A percentile compares a stretch with the other conserved stretches of the same genome.
These are phyloP conservation scores for Oncorhynchus tshawytscha DNA, from an alignment of 2,113 vertebrate species.

Conservation along the genomic window DNA sequence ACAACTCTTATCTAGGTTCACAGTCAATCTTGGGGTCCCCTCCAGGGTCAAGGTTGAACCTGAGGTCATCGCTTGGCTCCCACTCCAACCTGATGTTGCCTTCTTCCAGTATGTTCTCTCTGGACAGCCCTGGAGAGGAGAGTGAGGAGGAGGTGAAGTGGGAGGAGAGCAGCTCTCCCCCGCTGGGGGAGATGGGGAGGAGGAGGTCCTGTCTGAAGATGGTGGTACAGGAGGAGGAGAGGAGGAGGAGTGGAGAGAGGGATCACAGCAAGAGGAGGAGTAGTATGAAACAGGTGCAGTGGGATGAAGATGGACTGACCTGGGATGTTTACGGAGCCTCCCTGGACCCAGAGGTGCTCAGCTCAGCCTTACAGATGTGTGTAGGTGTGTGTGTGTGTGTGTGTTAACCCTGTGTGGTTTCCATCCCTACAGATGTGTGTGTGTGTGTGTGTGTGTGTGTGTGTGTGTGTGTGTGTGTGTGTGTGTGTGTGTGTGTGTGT, in stretches of 20 bases:
- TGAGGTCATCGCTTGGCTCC: constrained; percentile 56
- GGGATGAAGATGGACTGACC: constrained; percentile 94
- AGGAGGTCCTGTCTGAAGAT: constrained; percentile 60
- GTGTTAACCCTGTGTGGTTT: no score
- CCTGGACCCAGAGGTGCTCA: constrained; percentile 86
- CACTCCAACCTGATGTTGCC: constrained; percentile 74
- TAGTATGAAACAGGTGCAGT: constrained; percentile 87
- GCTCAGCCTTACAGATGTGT: constrained; percentile 75
- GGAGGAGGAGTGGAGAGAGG: background rate
- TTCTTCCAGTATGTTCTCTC: constrained; percentile 76
- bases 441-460: no score
- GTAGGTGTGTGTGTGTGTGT: no score
- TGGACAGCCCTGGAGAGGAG: constrained; percentile 63
- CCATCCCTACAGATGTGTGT: no score
- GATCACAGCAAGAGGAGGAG: constrained; percentile 58
- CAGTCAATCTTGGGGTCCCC: constrained; percentile 63
- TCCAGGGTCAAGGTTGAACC: constrained; percentile 61
- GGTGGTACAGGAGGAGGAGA: constrained; percentile 25
- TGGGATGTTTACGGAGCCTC: constrained; percentile 93
- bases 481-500: no score
- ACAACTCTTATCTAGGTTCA: constrained; percentile 4
- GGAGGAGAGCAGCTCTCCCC: background rate
- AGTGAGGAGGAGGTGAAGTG: constrained; percentile 16
- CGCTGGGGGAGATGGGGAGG: constrained; percentile 12
- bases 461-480: no score